A percentile compares a stretch with the other conserved stretches of the same genome.
Evolutionary conservation across 2,113 vertebrate genomes (phyloP).

Genomic region (Morone saxatilis): DNA sequence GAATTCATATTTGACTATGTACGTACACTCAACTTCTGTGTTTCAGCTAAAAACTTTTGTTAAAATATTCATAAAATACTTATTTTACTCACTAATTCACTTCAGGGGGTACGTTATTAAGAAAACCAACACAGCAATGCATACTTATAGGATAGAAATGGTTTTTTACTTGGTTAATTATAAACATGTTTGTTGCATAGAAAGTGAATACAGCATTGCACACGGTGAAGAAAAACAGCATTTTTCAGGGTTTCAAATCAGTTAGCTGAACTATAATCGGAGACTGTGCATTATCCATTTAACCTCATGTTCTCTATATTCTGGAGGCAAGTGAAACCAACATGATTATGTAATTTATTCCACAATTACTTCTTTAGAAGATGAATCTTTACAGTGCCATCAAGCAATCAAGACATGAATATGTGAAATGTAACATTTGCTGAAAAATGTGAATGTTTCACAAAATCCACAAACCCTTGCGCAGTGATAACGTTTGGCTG

Average conservation of each 20-base stretch:
- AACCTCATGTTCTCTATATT: constrained; percentile 16
- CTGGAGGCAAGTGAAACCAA: constrained; percentile 12
- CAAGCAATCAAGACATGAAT: background rate
- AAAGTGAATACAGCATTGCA: background rate
- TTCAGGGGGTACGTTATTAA: background rate
- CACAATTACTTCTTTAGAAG: background rate
- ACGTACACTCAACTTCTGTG: no score
- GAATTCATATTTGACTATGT: no score
- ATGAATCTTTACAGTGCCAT: background rate
- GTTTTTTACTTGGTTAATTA: background rate
- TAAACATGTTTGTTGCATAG: background rate
- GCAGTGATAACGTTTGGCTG: background rate
- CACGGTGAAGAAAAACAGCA: background rate
- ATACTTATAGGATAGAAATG: background rate
- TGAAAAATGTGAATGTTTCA: background rate
- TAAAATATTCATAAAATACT: background rate
- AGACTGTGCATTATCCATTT: background rate
- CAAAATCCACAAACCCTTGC: background rate
- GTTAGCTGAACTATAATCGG: constrained; percentile 16
- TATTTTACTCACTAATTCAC: background rate
- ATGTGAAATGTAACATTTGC: background rate
- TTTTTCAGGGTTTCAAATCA: constrained; percentile 4
- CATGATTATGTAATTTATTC: background rate
- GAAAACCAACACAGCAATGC: background rate
- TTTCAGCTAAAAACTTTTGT: background rate